Conservation (phyloP, 2,113 vertebrate genomes). For the Edolisoma coerulescens region DNA sequence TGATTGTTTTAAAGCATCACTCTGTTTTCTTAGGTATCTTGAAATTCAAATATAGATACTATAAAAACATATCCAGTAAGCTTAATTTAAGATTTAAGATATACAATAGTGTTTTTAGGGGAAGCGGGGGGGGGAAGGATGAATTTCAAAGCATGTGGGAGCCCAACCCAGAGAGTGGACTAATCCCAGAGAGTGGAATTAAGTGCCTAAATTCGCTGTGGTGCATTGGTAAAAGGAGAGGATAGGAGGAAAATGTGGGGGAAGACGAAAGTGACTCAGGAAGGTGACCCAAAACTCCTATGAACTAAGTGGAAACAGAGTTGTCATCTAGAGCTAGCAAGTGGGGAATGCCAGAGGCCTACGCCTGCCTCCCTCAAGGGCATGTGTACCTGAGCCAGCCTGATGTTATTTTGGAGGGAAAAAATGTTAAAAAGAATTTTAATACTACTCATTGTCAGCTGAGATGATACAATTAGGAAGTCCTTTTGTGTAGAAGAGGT, state of each 20-base stretch:
- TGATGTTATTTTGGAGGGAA: neutral
- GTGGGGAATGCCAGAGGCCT: neutral
- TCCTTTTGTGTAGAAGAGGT: neutral
- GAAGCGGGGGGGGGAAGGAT: neutral
- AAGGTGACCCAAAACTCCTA: neutral
- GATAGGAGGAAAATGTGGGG: neutral
- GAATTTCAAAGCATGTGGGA: neutral
- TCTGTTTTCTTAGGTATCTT: neutral
- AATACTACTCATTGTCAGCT: neutral
- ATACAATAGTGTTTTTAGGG: neutral
- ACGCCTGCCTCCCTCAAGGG: accelerated
- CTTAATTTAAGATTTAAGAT: neutral
- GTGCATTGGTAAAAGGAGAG: neutral
- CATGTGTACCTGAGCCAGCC: neutral
- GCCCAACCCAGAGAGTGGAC: neutral
- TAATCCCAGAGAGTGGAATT: neutral
- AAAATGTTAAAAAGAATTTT: neutral
- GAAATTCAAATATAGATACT: neutral
- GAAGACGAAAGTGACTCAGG: neutral
- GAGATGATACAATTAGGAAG: neutral
- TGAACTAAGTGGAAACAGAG: neutral
- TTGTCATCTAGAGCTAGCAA: neutral
- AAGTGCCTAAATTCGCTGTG: neutral
- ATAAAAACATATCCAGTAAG: neutral
- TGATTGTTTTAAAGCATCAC: neutral